phyloP scores from a whole-genome alignment of 53 echinoderm and acorn worm species.

The Paelopatides confundens region DNA sequence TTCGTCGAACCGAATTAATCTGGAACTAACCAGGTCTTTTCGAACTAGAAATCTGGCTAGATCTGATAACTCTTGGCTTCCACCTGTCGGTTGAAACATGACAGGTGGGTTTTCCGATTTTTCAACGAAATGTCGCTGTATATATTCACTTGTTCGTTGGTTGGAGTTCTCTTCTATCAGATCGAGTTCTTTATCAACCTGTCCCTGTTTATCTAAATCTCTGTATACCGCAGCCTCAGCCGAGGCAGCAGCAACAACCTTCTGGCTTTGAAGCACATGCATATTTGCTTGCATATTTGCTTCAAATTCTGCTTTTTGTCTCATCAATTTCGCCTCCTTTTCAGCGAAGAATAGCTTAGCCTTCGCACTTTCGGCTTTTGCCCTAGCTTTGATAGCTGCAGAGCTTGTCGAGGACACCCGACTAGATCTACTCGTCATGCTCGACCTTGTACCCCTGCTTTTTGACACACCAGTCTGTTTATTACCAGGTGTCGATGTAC shows the following conservation, averaged over 20 bases:
- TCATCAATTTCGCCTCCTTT: neutral
- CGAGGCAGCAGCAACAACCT: conserved; percentile 16
- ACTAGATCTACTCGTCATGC: neutral
- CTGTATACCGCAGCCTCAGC: conserved; percentile 20
- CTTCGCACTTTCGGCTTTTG: conserved; percentile 14
- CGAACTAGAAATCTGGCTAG: conserved; percentile 43
- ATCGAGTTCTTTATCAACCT: neutral
- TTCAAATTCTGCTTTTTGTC: neutral
- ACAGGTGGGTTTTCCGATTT: neutral
- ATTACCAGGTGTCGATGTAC: too few species aligned
- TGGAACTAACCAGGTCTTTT: conserved; percentile 47
- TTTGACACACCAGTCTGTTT: neutral
- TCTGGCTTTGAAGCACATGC: neutral
- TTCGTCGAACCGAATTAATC: conserved; percentile 51
- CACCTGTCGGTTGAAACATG: neutral
- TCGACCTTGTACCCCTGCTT: neutral
- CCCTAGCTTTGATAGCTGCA: neutral
- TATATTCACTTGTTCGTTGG: neutral
- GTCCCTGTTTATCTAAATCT: neutral
- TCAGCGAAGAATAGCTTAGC: neutral
- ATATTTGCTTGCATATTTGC: neutral
- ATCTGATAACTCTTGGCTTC: neutral
- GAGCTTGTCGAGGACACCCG: conserved; percentile 7
- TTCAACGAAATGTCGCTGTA: neutral
- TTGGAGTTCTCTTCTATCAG: neutral